phyloP scores from a whole-genome alignment of 2,113 vertebrate species.

The Amblyopsis rosae region DNA sequence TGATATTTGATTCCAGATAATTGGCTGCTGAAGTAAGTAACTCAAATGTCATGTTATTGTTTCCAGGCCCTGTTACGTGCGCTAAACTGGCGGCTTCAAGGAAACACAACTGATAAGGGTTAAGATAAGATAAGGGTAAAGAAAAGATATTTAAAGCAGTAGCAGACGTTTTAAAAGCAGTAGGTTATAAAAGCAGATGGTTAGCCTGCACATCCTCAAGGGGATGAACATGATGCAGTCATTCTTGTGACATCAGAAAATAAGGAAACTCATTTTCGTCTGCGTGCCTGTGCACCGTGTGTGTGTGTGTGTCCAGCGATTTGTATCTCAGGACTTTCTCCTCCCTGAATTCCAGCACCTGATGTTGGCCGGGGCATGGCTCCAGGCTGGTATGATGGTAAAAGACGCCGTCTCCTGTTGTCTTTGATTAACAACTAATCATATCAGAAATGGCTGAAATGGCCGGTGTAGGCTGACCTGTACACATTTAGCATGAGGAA shows the following conservation, averaged over 20 bases:
- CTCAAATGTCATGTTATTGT: slow-evolving; percentile 7
- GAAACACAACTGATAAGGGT: slow-evolving; percentile 36
- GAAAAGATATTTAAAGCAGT: slow-evolving; percentile 8
- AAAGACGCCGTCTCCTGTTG: slow-evolving; percentile 51
- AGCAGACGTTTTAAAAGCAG: slow-evolving; percentile 2
- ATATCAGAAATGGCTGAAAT: slow-evolving; percentile 44
- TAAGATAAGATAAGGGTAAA: slow-evolving; percentile 5
- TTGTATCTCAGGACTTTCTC: slow-evolving; percentile 69
- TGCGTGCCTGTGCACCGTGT: slow-evolving; percentile 21
- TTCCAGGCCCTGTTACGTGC: slow-evolving; percentile 13
- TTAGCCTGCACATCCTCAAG: no score
- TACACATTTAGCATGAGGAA: slow-evolving; percentile 23
- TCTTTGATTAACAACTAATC: slow-evolving; percentile 68
- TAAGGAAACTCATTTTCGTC: slow-evolving; percentile 15
- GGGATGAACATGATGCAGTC: no score
- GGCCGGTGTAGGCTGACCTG: slow-evolving; percentile 3
- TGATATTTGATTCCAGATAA: slow-evolving; percentile 9
- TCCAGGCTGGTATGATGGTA: slow-evolving; percentile 71
- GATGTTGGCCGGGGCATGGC: slow-evolving; percentile 69
- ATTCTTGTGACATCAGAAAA: neutral
- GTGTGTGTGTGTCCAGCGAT: slow-evolving; percentile 66
- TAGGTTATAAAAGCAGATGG: neutral
- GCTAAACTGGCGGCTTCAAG: slow-evolving; percentile 20
- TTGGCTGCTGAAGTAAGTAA: slow-evolving; percentile 3
- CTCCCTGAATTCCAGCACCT: slow-evolving; percentile 74